Base-by-base conservation (phyloP, 2,888 invertebrate genomes). In the Orchestes rusci region DNA sequence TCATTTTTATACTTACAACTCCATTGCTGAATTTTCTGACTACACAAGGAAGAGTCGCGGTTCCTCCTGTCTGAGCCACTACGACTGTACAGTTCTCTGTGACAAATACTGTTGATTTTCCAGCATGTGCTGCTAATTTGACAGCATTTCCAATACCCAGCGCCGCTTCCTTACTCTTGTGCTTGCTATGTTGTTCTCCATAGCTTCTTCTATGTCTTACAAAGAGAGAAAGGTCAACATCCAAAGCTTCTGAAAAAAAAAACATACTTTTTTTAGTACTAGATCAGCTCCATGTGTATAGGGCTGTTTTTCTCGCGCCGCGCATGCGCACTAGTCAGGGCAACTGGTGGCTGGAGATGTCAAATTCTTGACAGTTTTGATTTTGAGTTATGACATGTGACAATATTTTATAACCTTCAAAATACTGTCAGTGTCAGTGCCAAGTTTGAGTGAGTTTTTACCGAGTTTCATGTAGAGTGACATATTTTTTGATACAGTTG, bases 51-150 rank as follows among this genome's bases (percentile, higher is more conserved):
- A 74, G 58, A 34, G 71, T 69, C 17, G 73, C 73, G 43, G 73
- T 73, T 47, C 72, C 71, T 36, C 71, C 72, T 43, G 69, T 68
- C 63, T 73, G 73, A 28, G 74, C 73, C 31, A 70, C 67, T 35
- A 73, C 66, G 37, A 70, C 66, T 5, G 74, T 73, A 45, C 69
- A 70, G 55, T 74, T 74, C 53, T 70, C 71, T 15, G 73, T 73
- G 41, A 70, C 66, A 58, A 74, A 74, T 29, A 63, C 60, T 19
- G 59, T 55, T 10, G 57, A 50, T 43, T 61, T 59, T 16, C 54
- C 56, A 8, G 56, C 48, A 17, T 58, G 45, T 20, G 53, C 43
- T 19, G 49, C 39, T 27, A 50, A 41, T 44, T 53, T 55, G 16
- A 52, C 54, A 36, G 53, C 53, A 32, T 59, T 53, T 10, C 55